A percentile compares a stretch with the other conserved stretches of the same genome.
Evolutionary conservation across 2,797 vertebrate genomes (phyloP).

Genomic region (Apogon talboti): DNA sequence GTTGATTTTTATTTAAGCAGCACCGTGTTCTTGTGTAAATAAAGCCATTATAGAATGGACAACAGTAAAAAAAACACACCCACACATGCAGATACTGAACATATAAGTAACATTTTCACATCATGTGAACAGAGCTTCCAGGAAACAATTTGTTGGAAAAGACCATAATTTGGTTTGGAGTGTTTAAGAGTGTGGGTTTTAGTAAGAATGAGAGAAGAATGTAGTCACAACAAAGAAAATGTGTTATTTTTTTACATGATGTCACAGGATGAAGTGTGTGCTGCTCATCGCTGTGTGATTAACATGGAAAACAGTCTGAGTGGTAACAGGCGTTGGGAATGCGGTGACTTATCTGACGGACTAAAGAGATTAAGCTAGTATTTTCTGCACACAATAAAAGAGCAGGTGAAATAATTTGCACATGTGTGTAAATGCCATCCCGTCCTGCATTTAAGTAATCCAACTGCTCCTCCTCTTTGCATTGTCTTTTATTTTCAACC

Average conservation of each 20-base stretch:
- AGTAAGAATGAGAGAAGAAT: no score
- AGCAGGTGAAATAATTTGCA: background rate
- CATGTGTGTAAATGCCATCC: slow-evolving; percentile 15
- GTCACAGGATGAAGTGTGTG: background rate
- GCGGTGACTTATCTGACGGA: slow-evolving; percentile 36
- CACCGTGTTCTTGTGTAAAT: slow-evolving; percentile 18
- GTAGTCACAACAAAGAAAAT: background rate
- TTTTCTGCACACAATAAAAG: background rate
- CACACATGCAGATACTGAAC: slow-evolving; percentile 1
- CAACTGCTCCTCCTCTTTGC: slow-evolving; percentile 41
- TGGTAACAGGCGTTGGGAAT: slow-evolving; percentile 23
- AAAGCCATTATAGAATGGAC: slow-evolving; percentile 21
- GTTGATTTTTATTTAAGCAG: slow-evolving; percentile 47
- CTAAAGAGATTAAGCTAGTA: slow-evolving; percentile 22
- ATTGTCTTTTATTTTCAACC: slow-evolving; percentile 34
- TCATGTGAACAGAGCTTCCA: slow-evolving; percentile 13
- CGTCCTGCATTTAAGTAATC: slow-evolving; percentile 32
- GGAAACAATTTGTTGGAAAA: slow-evolving; percentile 2
- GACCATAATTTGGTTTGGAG: background rate
- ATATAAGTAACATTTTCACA: slow-evolving; percentile 3
- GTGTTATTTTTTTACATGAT: background rate
- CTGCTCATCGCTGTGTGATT: slow-evolving; percentile 31
- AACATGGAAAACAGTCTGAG: slow-evolving; percentile 46
- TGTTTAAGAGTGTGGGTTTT: no score
- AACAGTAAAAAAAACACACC: slow-evolving; percentile 13